A percentile compares a stretch with the other conserved stretches of the same genome.
Evolutionary conservation across 1,140 invertebrate genomes (phyloP).

Genomic region (Zaprionus taronus): DNA sequence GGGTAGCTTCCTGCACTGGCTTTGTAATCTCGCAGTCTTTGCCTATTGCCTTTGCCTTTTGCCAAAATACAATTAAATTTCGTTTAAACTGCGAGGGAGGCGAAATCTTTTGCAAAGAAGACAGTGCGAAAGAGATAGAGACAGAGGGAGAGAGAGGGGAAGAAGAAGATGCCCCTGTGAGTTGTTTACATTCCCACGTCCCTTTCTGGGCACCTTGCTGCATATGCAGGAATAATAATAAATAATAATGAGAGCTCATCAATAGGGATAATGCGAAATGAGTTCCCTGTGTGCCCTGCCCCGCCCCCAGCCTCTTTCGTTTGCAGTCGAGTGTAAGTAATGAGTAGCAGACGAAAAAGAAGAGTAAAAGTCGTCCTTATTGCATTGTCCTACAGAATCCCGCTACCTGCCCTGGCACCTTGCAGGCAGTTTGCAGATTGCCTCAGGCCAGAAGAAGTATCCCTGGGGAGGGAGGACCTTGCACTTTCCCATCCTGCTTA

Average conservation of each 20-base stretch:
- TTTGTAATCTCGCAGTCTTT: slow-evolving; percentile 28
- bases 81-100: slow-evolving; percentile 50
- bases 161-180: slow-evolving; percentile 36
- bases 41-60: slow-evolving; percentile 39
- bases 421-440: slow-evolving; percentile 55
- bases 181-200: slow-evolving; percentile 81
- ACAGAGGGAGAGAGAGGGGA: neutral
- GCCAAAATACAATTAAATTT: slow-evolving; percentile 77
- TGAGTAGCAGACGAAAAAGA: slow-evolving; percentile 26
- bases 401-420: slow-evolving; percentile 31
- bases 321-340: slow-evolving; percentile 60
- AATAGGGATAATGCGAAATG: slow-evolving; percentile 80
- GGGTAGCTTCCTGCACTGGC: slow-evolving; percentile 33
- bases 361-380: slow-evolving; percentile 68
- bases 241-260: slow-evolving; percentile 76
- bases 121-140: neutral
- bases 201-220: slow-evolving; percentile 58
- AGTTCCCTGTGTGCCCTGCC: slow-evolving; percentile 46
- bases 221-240: slow-evolving; percentile 67
- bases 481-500: slow-evolving; percentile 65
- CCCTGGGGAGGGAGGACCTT: slow-evolving; percentile 9
- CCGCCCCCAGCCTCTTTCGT: slow-evolving; percentile 4
- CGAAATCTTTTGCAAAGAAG: slow-evolving; percentile 53
- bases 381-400: slow-evolving; percentile 23
- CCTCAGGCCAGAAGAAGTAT: slow-evolving; percentile 22